These are phyloP conservation scores for Salminus brasiliensis DNA, from an alignment of 2,113 vertebrate genomes.

Conservation along the genomic window DNA sequence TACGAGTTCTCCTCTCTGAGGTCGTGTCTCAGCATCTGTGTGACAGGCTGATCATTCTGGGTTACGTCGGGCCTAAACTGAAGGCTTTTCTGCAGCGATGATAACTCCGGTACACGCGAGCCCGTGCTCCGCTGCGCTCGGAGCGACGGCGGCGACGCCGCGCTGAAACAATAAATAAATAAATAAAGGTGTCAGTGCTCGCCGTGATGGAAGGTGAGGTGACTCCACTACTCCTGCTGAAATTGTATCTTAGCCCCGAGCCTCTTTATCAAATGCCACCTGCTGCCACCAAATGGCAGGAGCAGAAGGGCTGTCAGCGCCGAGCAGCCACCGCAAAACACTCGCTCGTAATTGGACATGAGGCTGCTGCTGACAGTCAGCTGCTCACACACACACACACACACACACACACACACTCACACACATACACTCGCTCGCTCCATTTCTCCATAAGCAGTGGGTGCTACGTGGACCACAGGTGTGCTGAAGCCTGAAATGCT, in stretches of 20 bases:
- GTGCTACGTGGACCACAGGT: neutral
- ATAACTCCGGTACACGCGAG: neutral
- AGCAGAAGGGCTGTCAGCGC: slow-evolving; percentile 63
- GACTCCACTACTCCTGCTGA: slow-evolving; percentile 16
- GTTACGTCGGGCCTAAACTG: neutral
- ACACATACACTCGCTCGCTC: neutral
- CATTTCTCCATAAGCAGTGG: neutral
- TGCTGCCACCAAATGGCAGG: slow-evolving; percentile 60
- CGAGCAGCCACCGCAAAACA: slow-evolving; percentile 28
- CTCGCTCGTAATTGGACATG: slow-evolving; percentile 66
- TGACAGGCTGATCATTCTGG: neutral
- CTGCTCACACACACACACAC: slow-evolving; percentile 22
- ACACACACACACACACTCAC: neutral
- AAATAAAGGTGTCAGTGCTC: slow-evolving; percentile 28
- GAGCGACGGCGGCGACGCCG: neutral
- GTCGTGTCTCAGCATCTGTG: neutral
- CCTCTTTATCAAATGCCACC: slow-evolving; percentile 66
- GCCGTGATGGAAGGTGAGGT: slow-evolving; percentile 40
- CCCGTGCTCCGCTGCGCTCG: neutral
- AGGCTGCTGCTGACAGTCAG: slow-evolving; percentile 60
- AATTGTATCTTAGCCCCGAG: slow-evolving; percentile 53
- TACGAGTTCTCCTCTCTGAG: neutral
- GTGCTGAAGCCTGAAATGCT: slow-evolving; percentile 13
- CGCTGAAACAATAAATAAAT: slow-evolving; percentile 20
- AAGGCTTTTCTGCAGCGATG: neutral